Conservation (phyloP, 2,888 invertebrate species). For the Drosophila merina region DNA sequence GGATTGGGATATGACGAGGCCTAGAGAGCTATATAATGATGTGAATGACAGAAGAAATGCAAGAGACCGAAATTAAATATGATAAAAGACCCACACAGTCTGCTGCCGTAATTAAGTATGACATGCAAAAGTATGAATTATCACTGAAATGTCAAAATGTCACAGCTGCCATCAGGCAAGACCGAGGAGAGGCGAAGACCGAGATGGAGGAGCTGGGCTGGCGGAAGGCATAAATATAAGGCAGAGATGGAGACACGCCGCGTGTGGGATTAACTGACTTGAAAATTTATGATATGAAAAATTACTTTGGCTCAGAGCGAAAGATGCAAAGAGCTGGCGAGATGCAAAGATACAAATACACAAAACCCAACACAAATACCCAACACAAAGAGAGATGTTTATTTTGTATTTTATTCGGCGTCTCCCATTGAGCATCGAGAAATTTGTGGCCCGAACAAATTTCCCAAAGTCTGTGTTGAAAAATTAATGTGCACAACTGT, state of each 20-base stretch:
- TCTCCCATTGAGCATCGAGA: conserved; percentile 45
- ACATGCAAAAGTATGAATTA: conserved; percentile 83
- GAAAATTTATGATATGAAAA: conserved; percentile 82
- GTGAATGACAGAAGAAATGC: conserved; percentile 55
- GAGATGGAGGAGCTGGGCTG: conserved; percentile 56
- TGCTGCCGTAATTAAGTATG: conserved; percentile 82
- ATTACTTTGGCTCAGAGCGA: conserved; percentile 70
- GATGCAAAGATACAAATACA: conserved; percentile 3
- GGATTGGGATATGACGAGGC: conserved; percentile 26
- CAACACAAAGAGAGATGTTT: conserved; percentile 45
- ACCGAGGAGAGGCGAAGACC: conserved; percentile 45
- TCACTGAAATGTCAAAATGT: conserved; percentile 82
- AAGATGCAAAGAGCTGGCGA: conserved; percentile 20
- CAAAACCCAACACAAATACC: neutral
- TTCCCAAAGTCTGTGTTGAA: conserved; percentile 74
- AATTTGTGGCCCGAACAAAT: conserved; percentile 70
- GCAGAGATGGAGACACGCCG: conserved; percentile 55
- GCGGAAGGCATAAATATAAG: conserved; percentile 60
- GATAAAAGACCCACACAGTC: conserved; percentile 77
- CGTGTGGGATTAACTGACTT: conserved; percentile 82
- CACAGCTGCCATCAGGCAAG: conserved; percentile 65
- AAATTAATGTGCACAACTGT: conserved; percentile 76
- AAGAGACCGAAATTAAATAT: conserved; percentile 69
- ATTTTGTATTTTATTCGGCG: conserved; percentile 45
- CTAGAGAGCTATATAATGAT: conserved; percentile 61